phyloP scores from a whole-genome alignment of 2,888 invertebrate genomes.

The Julus scanicus region DNA sequence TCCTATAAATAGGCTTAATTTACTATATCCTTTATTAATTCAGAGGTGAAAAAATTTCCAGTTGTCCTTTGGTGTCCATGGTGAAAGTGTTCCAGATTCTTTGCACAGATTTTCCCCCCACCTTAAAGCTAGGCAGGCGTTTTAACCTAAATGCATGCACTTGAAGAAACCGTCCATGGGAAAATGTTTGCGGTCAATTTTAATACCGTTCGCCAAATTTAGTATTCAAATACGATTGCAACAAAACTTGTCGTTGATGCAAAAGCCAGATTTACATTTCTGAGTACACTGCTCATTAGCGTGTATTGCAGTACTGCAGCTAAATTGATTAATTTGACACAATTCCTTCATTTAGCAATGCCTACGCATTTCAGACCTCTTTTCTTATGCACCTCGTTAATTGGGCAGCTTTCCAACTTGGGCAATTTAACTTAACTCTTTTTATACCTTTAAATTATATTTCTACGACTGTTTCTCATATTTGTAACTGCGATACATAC shows the following conservation, averaged over 20 bases:
- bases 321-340: conserved; percentile 45
- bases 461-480: too few species aligned
- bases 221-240: conserved; percentile 25
- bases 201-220: conserved; percentile 38
- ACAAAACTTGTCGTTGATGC: background rate
- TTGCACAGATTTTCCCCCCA: conserved; percentile 8
- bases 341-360: conserved; percentile 6
- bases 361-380: background rate
- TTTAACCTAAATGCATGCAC: conserved; percentile 43
- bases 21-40: conserved; percentile 45
- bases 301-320: background rate
- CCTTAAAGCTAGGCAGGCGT: conserved; percentile 26
- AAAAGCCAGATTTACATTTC: background rate
- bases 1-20: conserved; percentile 6
- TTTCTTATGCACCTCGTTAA: background rate
- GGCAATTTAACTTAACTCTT: background rate
- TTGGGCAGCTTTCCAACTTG: background rate
- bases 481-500: too few species aligned
- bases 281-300: background rate
- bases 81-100: conserved; percentile 47
- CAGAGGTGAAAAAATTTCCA: background rate
- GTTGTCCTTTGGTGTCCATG: conserved; percentile 47
- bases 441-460: too few species aligned
- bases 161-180: conserved; percentile 45
- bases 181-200: conserved; percentile 36